These are phyloP conservation scores for Ophion ellenae DNA, from an alignment of 2,888 invertebrate species.

Conservation along the genomic window DNA sequence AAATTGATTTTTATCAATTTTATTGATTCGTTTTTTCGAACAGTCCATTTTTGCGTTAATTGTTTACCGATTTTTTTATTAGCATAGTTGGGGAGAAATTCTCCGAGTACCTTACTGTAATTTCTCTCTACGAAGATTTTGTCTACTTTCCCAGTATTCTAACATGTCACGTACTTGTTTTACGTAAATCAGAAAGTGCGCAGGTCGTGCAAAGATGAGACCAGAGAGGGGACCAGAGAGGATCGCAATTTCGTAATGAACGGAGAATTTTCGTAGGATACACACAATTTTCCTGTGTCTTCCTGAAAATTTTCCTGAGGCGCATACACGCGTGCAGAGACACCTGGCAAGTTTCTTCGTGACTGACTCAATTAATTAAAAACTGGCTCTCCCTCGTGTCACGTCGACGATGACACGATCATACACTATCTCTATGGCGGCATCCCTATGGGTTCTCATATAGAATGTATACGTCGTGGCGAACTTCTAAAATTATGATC, in stretches of 20 bases:
- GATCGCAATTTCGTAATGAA: conserved; percentile 49
- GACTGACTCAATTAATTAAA: conserved; percentile 63
- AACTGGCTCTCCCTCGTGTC: conserved; percentile 31
- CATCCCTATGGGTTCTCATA: background rate
- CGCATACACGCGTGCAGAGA: background rate
- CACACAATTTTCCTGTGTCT: too few relatives aligned
- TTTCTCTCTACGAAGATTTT: background rate
- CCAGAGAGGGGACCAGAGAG: background rate
- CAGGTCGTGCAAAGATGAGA: conserved; percentile 7
- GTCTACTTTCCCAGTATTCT: background rate
- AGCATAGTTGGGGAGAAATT: background rate
- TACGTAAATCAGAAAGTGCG: conserved; percentile 9
- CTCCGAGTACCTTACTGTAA: background rate
- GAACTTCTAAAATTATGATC: too few relatives aligned
- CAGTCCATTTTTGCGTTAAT: background rate
- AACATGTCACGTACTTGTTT: conserved; percentile 5
- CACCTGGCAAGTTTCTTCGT: conserved; percentile 37
- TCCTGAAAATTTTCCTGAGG: conserved; percentile 33
- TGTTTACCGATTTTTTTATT: background rate
- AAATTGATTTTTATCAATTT: background rate
- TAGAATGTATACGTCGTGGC: background rate
- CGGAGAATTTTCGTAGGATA: conserved; percentile 30
- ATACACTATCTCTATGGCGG: background rate
- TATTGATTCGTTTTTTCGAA: background rate
- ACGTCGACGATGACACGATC: background rate